phyloP scores from a whole-genome alignment of 2,888 invertebrate genomes.

The Pammene fasciana region DNA sequence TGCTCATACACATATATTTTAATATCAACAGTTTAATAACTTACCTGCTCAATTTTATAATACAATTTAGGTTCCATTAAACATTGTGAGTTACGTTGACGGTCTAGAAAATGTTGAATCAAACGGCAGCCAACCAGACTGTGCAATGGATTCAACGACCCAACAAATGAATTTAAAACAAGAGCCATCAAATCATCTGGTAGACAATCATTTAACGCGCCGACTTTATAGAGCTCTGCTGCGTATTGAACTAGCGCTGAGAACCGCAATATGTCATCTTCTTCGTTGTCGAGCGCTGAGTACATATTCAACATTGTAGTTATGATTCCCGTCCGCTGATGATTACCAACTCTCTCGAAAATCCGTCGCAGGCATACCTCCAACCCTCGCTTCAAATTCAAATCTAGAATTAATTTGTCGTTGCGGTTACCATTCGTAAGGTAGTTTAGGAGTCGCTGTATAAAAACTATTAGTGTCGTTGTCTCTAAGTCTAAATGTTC shows the following conservation, averaged over 20 bases:
- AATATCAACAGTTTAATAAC: slow-evolving; percentile 48
- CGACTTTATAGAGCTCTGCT: slow-evolving; percentile 72
- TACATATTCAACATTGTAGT: slow-evolving; percentile 80
- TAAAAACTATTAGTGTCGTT: slow-evolving; percentile 64
- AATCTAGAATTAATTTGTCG: slow-evolving; percentile 54
- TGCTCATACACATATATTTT: too few relatives aligned
- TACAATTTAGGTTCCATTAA: slow-evolving; percentile 80
- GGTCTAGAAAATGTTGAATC: slow-evolving; percentile 81
- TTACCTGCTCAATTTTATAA: slow-evolving; percentile 67
- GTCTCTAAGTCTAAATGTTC: slow-evolving; percentile 74
- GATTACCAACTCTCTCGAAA: slow-evolving; percentile 74
- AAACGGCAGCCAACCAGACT: slow-evolving; percentile 83
- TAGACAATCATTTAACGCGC: slow-evolving; percentile 70
- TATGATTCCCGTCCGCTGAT: slow-evolving; percentile 75
- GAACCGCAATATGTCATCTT: slow-evolving; percentile 78
- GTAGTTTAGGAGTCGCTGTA: slow-evolving; percentile 74
- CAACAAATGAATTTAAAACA: slow-evolving; percentile 72
- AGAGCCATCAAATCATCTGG: slow-evolving; percentile 74
- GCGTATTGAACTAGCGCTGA: slow-evolving; percentile 81
- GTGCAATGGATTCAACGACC: slow-evolving; percentile 70
- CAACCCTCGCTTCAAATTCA: slow-evolving; percentile 74
- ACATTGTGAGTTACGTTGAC: slow-evolving; percentile 72
- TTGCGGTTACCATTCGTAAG: slow-evolving; percentile 67
- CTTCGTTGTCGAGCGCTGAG: slow-evolving; percentile 63
- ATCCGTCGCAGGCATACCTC: slow-evolving; percentile 82